Evolutionary conservation across 2,113 vertebrate species (phyloP).

Genomic region (Trematocara marginatum): DNA sequence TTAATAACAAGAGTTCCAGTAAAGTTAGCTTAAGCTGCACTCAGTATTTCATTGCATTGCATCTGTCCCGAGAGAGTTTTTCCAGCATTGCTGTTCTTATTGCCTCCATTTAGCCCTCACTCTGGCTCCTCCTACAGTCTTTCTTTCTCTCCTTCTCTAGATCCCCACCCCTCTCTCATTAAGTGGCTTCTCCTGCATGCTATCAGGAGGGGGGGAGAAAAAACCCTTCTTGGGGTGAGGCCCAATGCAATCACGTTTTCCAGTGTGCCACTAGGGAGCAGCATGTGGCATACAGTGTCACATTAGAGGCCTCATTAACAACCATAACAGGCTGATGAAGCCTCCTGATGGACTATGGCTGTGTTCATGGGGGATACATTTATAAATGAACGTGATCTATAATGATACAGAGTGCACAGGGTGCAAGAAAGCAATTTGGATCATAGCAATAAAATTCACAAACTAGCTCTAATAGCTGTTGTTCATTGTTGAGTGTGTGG

Average conservation of each 20-base stretch:
- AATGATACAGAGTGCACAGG: neutral
- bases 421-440: neutral
- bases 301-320: constrained; percentile 43
- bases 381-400: neutral
- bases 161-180: neutral
- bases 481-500: neutral
- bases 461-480: neutral
- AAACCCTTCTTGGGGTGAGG: neutral
- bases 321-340: neutral
- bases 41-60: constrained; percentile 5
- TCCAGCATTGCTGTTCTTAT: constrained; percentile 29
- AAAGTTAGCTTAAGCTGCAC: neutral
- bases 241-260: constrained; percentile 33
- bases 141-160: neutral
- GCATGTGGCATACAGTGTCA: constrained; percentile 52
- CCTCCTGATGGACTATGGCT: constrained; percentile 16
- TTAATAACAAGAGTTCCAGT: neutral
- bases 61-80: constrained; percentile 1
- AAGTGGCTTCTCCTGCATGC: neutral
- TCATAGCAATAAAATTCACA: neutral
- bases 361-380: neutral
- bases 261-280: constrained; percentile 67
- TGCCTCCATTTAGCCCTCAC: neutral
- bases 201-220: neutral
- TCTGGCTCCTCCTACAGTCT: neutral